Conservation (phyloP, 2,113 vertebrate genomes). For the Nanorana parkeri region DNA sequence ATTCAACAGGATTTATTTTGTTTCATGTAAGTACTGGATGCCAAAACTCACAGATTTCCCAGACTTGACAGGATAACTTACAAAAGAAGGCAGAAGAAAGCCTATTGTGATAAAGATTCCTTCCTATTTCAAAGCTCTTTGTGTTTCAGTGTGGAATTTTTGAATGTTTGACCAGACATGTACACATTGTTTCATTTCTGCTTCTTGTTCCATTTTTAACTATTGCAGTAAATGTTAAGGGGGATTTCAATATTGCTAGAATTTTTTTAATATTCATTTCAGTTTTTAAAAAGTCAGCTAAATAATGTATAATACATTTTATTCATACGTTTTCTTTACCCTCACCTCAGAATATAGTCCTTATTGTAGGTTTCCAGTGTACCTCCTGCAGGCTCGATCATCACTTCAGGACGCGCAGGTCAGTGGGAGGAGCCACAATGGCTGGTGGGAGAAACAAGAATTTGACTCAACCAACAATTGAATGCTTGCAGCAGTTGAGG, state of each 20-base stretch:
- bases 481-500: no score
- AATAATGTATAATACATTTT: no score
- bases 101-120: constrained; percentile 61
- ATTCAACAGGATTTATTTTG: constrained; percentile 46
- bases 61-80: not conserved
- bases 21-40: not conserved
- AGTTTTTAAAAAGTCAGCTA: no score
- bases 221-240: not conserved
- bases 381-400: no score
- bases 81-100: constrained; percentile 21
- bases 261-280: not conserved
- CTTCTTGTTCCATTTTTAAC: not conserved
- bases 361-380: no score
- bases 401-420: no score
- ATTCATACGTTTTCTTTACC: no score
- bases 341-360: no score
- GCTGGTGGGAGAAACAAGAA: no score
- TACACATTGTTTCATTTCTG: constrained; percentile 4
- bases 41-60: constrained; percentile 51
- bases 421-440: no score
- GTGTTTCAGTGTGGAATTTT: constrained; percentile 1
- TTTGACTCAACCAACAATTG: no score
- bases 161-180: not conserved
- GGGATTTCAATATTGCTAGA: not conserved
- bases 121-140: constrained; percentile 50